phyloP scores from a whole-genome alignment of 37 sponge, comb jelly and placozoan species.

The Tethya wilhelma region DNA sequence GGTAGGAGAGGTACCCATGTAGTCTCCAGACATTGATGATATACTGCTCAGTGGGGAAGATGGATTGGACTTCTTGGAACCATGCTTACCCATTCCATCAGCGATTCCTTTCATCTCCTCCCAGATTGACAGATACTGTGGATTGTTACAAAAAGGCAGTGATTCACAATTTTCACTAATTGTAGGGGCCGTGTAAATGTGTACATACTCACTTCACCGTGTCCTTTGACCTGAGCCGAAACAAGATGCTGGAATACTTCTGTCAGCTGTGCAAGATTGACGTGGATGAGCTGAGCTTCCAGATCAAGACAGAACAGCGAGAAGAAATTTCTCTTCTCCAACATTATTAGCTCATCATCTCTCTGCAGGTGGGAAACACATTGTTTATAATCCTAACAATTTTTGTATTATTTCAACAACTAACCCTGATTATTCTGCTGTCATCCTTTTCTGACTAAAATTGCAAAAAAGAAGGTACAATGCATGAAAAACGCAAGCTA shows the following conservation, averaged over 20 bases:
- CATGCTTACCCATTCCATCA: slow-evolving; percentile 18
- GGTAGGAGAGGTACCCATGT: too few species aligned
- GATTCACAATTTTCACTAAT: background rate
- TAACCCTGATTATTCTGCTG: slow-evolving; percentile 28
- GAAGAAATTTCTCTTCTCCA: slow-evolving; percentile 78
- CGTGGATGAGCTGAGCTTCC: slow-evolving; percentile 84
- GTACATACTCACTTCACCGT: slow-evolving; percentile 49
- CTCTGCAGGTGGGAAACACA: slow-evolving; percentile 28
- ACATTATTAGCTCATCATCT: slow-evolving; percentile 64
- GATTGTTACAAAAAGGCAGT: background rate
- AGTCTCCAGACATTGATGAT: too few species aligned
- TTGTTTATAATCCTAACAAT: background rate
- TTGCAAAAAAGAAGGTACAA: background rate
- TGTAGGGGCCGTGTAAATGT: too few species aligned
- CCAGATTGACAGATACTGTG: slow-evolving; percentile 42
- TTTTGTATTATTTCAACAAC: background rate
- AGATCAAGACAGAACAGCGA: slow-evolving; percentile 79
- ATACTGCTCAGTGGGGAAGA: too few species aligned
- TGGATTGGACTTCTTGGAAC: background rate
- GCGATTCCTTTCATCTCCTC: slow-evolving; percentile 42
- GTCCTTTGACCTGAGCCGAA: slow-evolving; percentile 54
- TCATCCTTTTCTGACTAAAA: slow-evolving; percentile 33
- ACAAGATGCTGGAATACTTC: slow-evolving; percentile 54
- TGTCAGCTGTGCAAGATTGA: slow-evolving; percentile 68
- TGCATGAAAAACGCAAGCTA: too few species aligned